phyloP scores from a whole-genome alignment of 2,113 vertebrate species.

The Aspidoscelis tigris region DNA sequence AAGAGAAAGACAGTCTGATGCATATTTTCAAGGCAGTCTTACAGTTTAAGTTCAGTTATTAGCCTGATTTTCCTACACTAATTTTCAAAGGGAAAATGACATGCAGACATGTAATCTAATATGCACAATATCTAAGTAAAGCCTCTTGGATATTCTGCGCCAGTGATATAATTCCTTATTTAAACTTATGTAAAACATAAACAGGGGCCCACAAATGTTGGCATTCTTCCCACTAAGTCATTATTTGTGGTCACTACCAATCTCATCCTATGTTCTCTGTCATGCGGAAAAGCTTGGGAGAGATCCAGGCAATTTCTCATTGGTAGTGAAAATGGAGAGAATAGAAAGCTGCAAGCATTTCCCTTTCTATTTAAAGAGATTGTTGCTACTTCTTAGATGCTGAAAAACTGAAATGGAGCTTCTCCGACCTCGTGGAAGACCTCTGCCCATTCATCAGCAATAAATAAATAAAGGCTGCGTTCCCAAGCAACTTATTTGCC shows the following conservation, averaged over 20 bases:
- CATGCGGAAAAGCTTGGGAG: background rate
- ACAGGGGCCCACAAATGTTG: background rate
- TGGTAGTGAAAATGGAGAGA: background rate
- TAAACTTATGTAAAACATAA: background rate
- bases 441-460: too few species aligned
- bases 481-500: too few species aligned
- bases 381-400: background rate
- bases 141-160: background rate
- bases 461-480: too few species aligned
- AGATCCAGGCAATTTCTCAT: background rate
- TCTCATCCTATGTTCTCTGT: background rate
- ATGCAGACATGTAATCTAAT: too few species aligned
- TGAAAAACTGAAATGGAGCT: background rate
- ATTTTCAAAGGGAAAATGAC: too few species aligned
- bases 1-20: too few species aligned
- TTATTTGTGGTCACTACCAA: background rate
- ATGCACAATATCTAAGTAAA: background rate
- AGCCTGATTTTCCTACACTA: too few species aligned
- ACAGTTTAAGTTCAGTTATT: too few species aligned
- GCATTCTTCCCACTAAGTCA: background rate
- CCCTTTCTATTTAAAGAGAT: background rate
- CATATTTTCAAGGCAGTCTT: too few species aligned
- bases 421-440: background rate
- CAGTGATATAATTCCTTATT: background rate
- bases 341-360: background rate